Evolutionary conservation across 2,113 vertebrate genomes (phyloP).

Genomic region (Colius striatus): DNA sequence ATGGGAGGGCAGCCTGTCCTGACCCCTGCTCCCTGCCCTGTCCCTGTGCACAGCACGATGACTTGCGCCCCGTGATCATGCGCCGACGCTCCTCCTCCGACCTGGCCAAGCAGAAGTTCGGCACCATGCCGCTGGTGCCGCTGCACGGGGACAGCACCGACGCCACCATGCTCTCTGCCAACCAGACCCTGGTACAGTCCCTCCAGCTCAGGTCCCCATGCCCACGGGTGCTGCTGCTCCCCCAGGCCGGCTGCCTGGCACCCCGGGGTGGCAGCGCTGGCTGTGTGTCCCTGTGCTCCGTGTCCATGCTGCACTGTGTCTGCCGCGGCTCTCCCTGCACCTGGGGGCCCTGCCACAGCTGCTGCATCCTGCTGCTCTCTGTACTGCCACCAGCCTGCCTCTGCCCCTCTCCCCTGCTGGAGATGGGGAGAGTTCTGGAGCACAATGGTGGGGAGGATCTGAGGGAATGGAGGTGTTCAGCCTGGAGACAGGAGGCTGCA

Average conservation of each 20-base stretch:
- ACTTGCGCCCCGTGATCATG: slow-evolving; percentile 84
- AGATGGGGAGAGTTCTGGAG: too few species aligned
- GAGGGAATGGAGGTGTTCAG: too few species aligned
- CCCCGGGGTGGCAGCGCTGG: too few species aligned
- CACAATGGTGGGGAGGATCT: too few species aligned
- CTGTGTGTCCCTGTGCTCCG: neutral
- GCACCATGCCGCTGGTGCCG: slow-evolving; percentile 94
- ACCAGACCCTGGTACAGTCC: slow-evolving; percentile 90
- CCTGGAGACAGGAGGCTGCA: too few species aligned
- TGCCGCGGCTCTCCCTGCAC: rapidly evolving
- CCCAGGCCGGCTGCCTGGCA: neutral
- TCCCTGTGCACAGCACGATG: slow-evolving; percentile 79
- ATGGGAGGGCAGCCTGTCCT: neutral
- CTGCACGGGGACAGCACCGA: slow-evolving; percentile 91
- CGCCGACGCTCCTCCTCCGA: slow-evolving; percentile 91
- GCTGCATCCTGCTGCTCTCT: too few species aligned
- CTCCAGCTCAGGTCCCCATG: neutral
- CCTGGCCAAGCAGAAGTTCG: slow-evolving; percentile 93
- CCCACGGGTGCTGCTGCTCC: neutral
- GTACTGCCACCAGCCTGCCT: neutral
- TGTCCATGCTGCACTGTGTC: neutral
- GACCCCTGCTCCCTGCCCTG: neutral
- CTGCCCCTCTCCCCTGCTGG: too few species aligned
- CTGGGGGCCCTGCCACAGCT: neutral
- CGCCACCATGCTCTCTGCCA: slow-evolving; percentile 90